Evolutionary conservation across 2,113 vertebrate genomes (phyloP), one percentile per base, ranked within the genome.

Genomic region (Fregetta grallaria): DNA sequence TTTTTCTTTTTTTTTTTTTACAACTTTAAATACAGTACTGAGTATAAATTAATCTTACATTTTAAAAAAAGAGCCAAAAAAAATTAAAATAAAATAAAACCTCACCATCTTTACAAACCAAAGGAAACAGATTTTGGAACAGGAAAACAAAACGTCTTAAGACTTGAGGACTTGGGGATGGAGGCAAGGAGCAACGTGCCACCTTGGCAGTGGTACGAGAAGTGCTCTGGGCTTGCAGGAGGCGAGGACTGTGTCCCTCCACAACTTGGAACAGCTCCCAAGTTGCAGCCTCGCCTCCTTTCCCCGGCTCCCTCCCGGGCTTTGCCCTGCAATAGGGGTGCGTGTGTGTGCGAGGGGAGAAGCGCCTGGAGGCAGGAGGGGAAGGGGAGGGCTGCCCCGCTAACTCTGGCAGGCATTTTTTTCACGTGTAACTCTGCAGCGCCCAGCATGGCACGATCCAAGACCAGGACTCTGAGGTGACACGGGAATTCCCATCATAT

Each of bases 41-140:
- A 98, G 97, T 98, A 98, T 98, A 98, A 98, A 98, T 98, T 98
- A 98, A 98, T 94, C 96, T 98, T 98, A 98, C 95, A 97, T 97
- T 98, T 92, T 42, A 71, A 96, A 98, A 98, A 95, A 95, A 97
- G 92, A 73, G n/a, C 40, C 77, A 91, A 96, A 90, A 96, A 94
- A 78, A 70, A 15, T 34, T 36, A 95, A 97, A 95, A 96, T 94
- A 98, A 98, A 97, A 97, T 95, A 98, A 98, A 96, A 75, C 76
- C 80, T 98, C 97, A 97, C 95, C 91, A 30, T 96, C 95, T 98
- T 98, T 98, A 98, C 97, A 98, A 98, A 98, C 95, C 91, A 94
- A 97, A 98, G 90, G 90, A 97, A 98, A 97, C 75, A 77, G 93
- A 62, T 70, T 94, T 84, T 94, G 86, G 62, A 96, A 67, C 52